Conservation (phyloP, 2,888 invertebrate genomes). For the Eupithecia tripunctaria region DNA sequence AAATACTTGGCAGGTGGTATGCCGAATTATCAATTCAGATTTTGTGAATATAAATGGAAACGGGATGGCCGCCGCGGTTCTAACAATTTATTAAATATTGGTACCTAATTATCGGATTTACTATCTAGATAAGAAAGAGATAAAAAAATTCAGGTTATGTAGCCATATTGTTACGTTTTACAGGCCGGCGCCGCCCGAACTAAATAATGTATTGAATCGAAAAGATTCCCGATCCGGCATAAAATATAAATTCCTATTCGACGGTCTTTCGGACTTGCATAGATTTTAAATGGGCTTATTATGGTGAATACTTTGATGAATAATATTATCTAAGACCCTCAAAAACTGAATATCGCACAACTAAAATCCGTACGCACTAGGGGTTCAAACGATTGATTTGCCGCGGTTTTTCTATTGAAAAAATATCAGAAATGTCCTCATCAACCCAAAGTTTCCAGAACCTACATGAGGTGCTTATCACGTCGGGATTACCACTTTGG, state of each 20-base stretch:
- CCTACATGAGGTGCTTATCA: too few relatives aligned
- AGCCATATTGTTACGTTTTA: neutral
- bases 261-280: constrained; percentile 18
- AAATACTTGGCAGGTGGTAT: neutral
- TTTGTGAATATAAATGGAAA: neutral
- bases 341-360: neutral
- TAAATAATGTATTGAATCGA: constrained; percentile 48
- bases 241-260: constrained; percentile 50
- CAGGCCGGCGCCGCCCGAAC: neutral
- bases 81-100: neutral
- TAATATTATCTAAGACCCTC: constrained; percentile 17
- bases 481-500: too few relatives aligned
- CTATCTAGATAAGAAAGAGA: neutral
- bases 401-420: too few relatives aligned
- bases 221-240: constrained; percentile 45
- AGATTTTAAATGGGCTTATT: constrained; percentile 29
- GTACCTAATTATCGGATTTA: neutral
- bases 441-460: too few relatives aligned
- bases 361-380: neutral
- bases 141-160: neutral
- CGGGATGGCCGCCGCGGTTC: neutral
- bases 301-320: constrained; percentile 29
- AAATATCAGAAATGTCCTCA: too few relatives aligned
- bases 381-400: neutral
- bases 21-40: neutral